Evolutionary conservation across 2,888 invertebrate species (phyloP).

Genomic region (Cenopis cana): DNA sequence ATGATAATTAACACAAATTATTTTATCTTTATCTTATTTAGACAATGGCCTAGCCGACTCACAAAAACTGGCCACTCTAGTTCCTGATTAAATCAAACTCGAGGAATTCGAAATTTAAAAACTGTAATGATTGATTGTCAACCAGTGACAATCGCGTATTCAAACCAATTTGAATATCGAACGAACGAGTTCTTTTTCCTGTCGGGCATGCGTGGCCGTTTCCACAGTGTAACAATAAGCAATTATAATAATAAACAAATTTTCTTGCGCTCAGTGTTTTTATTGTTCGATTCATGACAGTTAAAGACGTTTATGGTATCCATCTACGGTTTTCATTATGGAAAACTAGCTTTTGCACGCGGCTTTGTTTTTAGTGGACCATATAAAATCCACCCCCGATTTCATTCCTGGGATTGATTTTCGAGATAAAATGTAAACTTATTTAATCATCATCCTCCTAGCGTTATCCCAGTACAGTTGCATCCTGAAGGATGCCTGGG

Average conservation of each 20-base stretch:
- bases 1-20: conserved; percentile 41
- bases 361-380: background rate
- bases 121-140: conserved; percentile 83
- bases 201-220: conserved; percentile 64
- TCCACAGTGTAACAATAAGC: conserved; percentile 70
- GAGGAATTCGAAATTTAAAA: conserved; percentile 80
- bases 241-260: conserved; percentile 65
- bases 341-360: background rate
- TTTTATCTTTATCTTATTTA: conserved; percentile 35
- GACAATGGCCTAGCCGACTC: conserved; percentile 42
- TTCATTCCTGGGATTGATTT: background rate
- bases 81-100: conserved; percentile 72
- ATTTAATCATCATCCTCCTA: too few species aligned
- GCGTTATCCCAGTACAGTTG: too few species aligned
- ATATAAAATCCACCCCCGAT: background rate
- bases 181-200: conserved; percentile 79
- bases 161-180: conserved; percentile 80
- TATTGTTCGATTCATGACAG: conserved; percentile 42
- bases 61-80: conserved; percentile 64
- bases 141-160: conserved; percentile 82
- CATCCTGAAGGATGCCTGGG: too few species aligned
- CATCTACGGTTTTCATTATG: background rate
- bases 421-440: background rate
- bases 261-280: conserved; percentile 53
- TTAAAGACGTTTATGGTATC: conserved; percentile 21